phyloP scores from a whole-genome alignment of 1,140 invertebrate genomes.

The Tetraneura akinire region DNA sequence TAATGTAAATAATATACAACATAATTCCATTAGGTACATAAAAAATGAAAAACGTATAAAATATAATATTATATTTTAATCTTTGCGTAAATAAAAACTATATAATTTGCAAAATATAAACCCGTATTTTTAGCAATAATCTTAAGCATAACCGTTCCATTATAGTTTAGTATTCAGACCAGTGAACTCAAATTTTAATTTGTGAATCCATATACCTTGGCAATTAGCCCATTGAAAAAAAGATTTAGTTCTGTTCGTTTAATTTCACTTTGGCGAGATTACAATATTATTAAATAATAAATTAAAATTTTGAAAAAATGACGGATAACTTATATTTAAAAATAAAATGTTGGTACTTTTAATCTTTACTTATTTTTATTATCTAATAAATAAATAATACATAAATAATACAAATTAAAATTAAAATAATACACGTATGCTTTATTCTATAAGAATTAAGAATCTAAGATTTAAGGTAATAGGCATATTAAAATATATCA shows the following conservation, averaged over 20 bases:
- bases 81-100: neutral
- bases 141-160: too few species aligned
- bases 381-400: too few species aligned
- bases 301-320: neutral
- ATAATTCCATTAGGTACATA: neutral
- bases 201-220: neutral
- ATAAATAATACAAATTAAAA: too few species aligned
- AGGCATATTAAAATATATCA: too few species aligned
- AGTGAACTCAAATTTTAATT: constrained; percentile 5
- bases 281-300: neutral
- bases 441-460: too few species aligned
- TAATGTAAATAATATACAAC: neutral
- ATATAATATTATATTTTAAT: neutral
- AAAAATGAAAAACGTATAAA: neutral
- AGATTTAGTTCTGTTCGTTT: neutral
- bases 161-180: neutral
- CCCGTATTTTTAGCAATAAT: constrained; percentile 40
- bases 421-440: too few species aligned
- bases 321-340: neutral
- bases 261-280: neutral
- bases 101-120: neutral
- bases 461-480: too few species aligned
- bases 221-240: constrained; percentile 1
- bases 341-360: neutral
- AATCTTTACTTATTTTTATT: too few species aligned